These are phyloP conservation scores for Macrobrachium rosenbergii DNA, from an alignment of 1,140 invertebrate genomes.

Conservation along the genomic window DNA sequence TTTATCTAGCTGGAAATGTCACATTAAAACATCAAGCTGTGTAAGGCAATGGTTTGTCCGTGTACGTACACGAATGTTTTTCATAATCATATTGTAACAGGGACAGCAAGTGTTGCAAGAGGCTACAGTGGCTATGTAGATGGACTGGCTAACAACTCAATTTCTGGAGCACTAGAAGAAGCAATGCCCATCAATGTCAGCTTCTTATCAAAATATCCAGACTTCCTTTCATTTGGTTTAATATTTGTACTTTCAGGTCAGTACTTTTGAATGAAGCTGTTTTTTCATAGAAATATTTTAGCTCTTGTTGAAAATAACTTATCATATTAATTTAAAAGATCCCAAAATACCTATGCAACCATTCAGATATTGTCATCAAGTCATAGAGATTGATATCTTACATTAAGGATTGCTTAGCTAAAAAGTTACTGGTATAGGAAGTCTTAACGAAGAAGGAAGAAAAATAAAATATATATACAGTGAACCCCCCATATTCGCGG, in stretches of 20 bases:
- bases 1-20: not conserved
- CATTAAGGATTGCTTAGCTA: no score
- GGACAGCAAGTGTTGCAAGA: conserved; percentile 90
- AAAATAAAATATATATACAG: no score
- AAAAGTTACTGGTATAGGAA: no score
- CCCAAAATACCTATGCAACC: not conserved
- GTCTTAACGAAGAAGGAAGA: no score
- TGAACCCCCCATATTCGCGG: no score
- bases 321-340: not conserved
- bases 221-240: conserved; percentile 83
- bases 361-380: no score
- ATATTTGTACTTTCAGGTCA: conserved; percentile 77
- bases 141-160: conserved; percentile 81
- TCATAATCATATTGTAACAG: conserved; percentile 70
- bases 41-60: no score
- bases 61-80: not conserved
- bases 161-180: conserved; percentile 78
- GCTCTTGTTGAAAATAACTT: not conserved
- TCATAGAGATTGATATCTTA: no score
- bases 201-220: conserved; percentile 85
- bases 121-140: conserved; percentile 93
- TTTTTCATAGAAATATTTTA: not conserved
- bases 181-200: conserved; percentile 80
- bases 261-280: not conserved
- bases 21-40: no score